Evolutionary conservation across 2,797 vertebrate genomes (phyloP).

Genomic region (Rhinella marina): DNA sequence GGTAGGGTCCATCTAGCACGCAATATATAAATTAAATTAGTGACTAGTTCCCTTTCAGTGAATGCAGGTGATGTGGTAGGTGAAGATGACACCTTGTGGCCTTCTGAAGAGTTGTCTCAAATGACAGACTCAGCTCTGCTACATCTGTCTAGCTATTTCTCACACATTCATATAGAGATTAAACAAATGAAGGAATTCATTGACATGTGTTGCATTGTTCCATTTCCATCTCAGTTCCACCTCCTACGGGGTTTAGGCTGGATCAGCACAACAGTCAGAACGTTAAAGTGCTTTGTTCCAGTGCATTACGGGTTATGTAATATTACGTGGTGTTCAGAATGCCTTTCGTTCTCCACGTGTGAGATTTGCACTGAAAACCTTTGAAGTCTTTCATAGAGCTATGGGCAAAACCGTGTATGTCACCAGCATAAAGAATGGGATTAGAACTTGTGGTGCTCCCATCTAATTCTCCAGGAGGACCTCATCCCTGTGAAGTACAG

Average conservation of each 20-base stretch:
- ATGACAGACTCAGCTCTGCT: background rate
- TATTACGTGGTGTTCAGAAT: constrained; percentile 35
- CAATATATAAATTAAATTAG: too few species aligned
- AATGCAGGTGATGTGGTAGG: background rate
- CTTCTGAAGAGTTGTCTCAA: background rate
- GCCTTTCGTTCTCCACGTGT: constrained; percentile 30
- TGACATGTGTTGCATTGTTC: background rate
- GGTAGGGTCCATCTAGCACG: too few species aligned
- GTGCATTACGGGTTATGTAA: constrained; percentile 28
- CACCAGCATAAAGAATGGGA: constrained; percentile 47
- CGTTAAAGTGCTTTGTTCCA: constrained; percentile 31
- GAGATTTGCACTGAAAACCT: constrained; percentile 34
- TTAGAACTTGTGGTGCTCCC: constrained; percentile 16
- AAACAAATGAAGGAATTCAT: background rate
- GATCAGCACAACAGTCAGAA: constrained; percentile 6
- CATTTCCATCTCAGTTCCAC: constrained; percentile 26
- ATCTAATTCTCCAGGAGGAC: constrained; percentile 15
- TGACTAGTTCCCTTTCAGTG: background rate
- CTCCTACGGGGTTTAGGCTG: background rate
- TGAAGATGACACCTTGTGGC: background rate
- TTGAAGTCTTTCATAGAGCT: constrained; percentile 44
- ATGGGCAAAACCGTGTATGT: constrained; percentile 46
- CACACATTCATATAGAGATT: background rate
- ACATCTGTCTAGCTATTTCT: background rate
- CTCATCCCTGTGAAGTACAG: constrained; percentile 21